These are phyloP conservation scores for Atrichornis clamosus DNA, from an alignment of 2,113 vertebrate genomes.

Conservation along the genomic window DNA sequence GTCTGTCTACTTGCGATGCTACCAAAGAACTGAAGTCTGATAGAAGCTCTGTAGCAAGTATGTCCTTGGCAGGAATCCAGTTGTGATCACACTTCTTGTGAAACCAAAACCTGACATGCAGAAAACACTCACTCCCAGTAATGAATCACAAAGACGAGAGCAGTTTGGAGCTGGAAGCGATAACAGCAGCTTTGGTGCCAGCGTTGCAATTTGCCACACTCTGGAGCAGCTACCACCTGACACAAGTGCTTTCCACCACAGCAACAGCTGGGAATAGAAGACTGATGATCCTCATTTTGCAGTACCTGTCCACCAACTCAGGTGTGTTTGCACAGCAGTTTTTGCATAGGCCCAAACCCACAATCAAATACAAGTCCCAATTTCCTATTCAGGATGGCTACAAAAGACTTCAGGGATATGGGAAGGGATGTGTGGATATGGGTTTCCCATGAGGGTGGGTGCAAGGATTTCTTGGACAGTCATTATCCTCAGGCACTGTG, in stretches of 20 bases:
- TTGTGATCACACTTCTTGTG: conserved; percentile 18
- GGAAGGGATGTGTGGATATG: neutral
- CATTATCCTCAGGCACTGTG: neutral
- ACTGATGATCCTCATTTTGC: neutral
- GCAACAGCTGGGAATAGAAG: neutral
- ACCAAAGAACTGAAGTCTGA: neutral
- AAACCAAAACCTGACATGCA: conserved; percentile 44
- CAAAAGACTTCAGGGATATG: neutral
- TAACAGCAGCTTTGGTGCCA: conserved; percentile 12
- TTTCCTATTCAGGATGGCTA: neutral
- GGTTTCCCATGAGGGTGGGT: neutral
- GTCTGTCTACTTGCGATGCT: neutral
- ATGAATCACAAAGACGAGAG: neutral
- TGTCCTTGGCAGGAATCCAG: conserved; percentile 17
- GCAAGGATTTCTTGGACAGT: neutral
- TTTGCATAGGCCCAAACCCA: neutral
- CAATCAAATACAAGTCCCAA: neutral
- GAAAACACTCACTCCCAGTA: neutral
- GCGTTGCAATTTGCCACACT: neutral
- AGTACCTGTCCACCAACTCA: neutral
- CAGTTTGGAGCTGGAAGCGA: neutral
- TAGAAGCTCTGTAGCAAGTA: neutral
- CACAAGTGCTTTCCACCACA: neutral
- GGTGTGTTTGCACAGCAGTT: neutral
- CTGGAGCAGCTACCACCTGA: neutral